Conservation (phyloP, 2,797 vertebrate species). For the Enteromius fasciolatus region DNA sequence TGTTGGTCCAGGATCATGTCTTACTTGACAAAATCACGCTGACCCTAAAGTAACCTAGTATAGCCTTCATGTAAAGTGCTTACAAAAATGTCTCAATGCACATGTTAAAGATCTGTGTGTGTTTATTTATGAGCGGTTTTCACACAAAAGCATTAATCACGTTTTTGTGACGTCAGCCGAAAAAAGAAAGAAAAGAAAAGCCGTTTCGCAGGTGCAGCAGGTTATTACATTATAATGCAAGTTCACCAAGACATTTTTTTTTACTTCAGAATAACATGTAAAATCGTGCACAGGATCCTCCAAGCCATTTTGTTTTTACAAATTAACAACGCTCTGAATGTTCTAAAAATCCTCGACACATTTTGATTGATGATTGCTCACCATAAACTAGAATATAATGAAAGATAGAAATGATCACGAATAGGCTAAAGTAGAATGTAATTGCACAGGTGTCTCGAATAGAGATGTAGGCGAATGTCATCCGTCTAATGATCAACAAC, state of each 20-base stretch:
- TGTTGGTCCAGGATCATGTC: too few relatives aligned
- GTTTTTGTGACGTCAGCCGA: neutral
- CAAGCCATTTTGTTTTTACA: neutral
- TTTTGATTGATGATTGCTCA: neutral
- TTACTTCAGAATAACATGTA: neutral
- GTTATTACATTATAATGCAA: slow-evolving; percentile 1
- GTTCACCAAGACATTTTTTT: neutral
- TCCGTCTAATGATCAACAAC: slow-evolving; percentile 15
- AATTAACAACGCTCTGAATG: too few relatives aligned
- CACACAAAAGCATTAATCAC: neutral
- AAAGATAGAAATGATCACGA: neutral
- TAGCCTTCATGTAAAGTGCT: neutral
- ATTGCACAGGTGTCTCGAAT: neutral
- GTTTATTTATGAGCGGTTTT: neutral
- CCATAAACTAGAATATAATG: neutral
- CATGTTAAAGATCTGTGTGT: neutral
- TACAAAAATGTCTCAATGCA: neutral
- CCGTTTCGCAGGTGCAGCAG: slow-evolving; percentile 4
- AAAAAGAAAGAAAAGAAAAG: neutral
- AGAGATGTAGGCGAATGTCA: neutral
- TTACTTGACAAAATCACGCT: too few relatives aligned
- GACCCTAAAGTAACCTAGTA: too few relatives aligned
- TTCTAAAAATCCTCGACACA: neutral
- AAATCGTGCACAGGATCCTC: neutral
- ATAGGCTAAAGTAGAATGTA: neutral